Evolutionary conservation across 2,888 invertebrate genomes (phyloP).

Genomic region (Nebria brevicollis): DNA sequence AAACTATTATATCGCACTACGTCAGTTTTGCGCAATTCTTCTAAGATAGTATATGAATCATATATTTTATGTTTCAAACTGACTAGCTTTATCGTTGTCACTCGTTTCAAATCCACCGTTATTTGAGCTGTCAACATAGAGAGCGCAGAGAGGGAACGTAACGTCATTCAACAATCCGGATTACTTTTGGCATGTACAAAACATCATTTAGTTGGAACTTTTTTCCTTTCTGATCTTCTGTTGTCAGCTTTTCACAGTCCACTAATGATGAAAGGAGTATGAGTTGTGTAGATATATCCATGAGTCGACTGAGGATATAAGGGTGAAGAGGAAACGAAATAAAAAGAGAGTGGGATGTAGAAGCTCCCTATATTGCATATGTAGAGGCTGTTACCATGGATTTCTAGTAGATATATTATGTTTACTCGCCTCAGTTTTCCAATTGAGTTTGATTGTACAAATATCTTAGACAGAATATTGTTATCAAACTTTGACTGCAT

Average conservation of each 20-base stretch:
- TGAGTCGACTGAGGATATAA: background rate
- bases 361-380: background rate
- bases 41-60: background rate
- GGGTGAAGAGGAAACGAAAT: background rate
- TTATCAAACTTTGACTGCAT: background rate
- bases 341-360: background rate
- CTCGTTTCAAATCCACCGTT: background rate
- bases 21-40: too few species aligned
- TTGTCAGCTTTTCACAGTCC: constrained; percentile 51
- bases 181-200: constrained; percentile 45
- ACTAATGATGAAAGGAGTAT: constrained; percentile 48
- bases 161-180: constrained; percentile 48
- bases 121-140: background rate
- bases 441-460: background rate
- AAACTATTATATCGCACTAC: too few species aligned
- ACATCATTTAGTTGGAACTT: constrained; percentile 49
- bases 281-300: background rate
- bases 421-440: background rate
- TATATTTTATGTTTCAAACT: constrained; percentile 12
- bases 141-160: constrained; percentile 15
- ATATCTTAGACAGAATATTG: background rate
- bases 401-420: background rate
- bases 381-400: background rate
- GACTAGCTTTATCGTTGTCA: background rate
- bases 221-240: constrained; percentile 48